Conservation (phyloP, 2,113 vertebrate species). For the Guaruba guarouba region DNA sequence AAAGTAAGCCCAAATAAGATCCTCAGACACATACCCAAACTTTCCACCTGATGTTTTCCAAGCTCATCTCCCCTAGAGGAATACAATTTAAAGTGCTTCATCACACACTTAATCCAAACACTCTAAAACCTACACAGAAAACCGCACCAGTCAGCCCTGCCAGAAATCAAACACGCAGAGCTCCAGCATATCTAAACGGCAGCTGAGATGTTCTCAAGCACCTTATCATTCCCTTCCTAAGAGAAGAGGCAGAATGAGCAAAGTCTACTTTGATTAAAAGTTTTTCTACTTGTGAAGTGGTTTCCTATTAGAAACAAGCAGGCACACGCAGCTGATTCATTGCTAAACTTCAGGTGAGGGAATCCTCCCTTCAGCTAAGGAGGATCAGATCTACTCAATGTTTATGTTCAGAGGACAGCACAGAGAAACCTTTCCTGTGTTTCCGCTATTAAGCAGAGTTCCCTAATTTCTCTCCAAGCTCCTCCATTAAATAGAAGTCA, state of each 20-base stretch:
- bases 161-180: background rate
- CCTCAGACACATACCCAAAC: background rate
- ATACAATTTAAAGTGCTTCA: background rate
- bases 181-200: background rate
- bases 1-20: background rate
- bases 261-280: background rate
- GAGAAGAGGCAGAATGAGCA: background rate
- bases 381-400: background rate
- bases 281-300: background rate
- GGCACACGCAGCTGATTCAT: background rate
- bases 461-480: background rate
- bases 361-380: background rate
- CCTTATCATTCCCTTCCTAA: background rate
- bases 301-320: background rate
- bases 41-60: background rate
- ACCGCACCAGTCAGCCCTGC: background rate
- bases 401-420: background rate
- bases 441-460: background rate
- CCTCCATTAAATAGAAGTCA: background rate
- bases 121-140: background rate
- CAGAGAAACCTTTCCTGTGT: background rate
- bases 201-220: background rate
- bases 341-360: background rate
- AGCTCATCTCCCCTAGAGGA: background rate
- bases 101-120: background rate